Conservation (phyloP, 2,113 vertebrate genomes). For the Ranitomeya imitator region DNA sequence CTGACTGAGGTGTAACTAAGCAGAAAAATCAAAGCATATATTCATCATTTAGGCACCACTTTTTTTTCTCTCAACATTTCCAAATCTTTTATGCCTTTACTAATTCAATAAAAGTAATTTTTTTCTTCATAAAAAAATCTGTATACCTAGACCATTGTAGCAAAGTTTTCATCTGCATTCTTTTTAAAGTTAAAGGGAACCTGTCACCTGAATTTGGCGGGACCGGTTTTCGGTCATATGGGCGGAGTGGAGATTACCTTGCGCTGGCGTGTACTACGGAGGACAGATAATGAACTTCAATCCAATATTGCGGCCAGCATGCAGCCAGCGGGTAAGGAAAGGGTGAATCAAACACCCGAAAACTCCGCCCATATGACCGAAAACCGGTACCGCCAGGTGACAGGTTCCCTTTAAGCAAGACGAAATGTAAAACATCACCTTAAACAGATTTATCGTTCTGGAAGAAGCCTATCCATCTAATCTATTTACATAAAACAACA, state of each 20-base stretch:
- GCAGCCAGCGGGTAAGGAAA: no score
- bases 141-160: neutral
- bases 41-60: neutral
- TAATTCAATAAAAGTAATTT: neutral
- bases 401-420: no score
- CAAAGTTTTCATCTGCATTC: neutral
- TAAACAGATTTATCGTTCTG: neutral
- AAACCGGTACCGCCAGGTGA: no score
- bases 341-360: no score
- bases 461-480: neutral
- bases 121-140: neutral
- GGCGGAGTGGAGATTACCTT: no score
- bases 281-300: no score
- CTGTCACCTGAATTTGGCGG: no score
- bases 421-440: neutral
- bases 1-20: neutral
- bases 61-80: neutral
- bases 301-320: no score
- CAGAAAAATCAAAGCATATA: neutral
- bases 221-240: no score
- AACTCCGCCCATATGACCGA: no score
- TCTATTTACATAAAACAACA: neutral
- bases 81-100: neutral
- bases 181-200: neutral
- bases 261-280: no score